Conservation (phyloP, 2,888 invertebrate species). For the Zygogramma bicolorata region DNA sequence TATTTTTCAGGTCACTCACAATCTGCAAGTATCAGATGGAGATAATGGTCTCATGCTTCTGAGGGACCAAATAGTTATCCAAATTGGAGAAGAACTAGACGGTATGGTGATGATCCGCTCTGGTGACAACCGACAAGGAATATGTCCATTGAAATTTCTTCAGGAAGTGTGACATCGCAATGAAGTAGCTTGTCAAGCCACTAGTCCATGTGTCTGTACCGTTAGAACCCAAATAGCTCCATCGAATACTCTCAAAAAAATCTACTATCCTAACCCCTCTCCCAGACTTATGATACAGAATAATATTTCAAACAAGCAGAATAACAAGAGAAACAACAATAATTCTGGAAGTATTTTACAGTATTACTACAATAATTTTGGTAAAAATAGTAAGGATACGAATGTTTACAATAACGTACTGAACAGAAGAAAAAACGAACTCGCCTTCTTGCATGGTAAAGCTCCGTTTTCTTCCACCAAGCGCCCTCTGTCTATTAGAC, state of each 20-base stretch:
- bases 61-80: slow-evolving; percentile 94
- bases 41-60: slow-evolving; percentile 85
- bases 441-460: slow-evolving; percentile 65
- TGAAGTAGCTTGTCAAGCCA: slow-evolving; percentile 49
- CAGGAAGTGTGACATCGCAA: slow-evolving; percentile 91
- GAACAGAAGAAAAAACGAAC: slow-evolving; percentile 56
- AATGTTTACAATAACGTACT: slow-evolving; percentile 65
- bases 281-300: slow-evolving; percentile 49
- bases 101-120: slow-evolving; percentile 95
- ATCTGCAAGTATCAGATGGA: slow-evolving; percentile 88
- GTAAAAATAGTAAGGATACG: slow-evolving; percentile 61
- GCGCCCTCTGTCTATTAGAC: slow-evolving; percentile 66
- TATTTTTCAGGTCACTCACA: slow-evolving; percentile 72
- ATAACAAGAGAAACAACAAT: slow-evolving; percentile 56
- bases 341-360: slow-evolving; percentile 46
- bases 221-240: slow-evolving; percentile 45
- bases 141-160: slow-evolving; percentile 93
- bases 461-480: slow-evolving; percentile 70
- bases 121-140: slow-evolving; percentile 92
- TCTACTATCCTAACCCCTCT: slow-evolving; percentile 60
- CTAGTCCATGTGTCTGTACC: slow-evolving; percentile 45
- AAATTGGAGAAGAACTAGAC: slow-evolving; percentile 90
- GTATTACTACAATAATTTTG: slow-evolving; percentile 66
- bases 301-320: slow-evolving; percentile 52
- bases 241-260: slow-evolving; percentile 56